These are phyloP conservation scores for Pteruthius melanotis DNA, from an alignment of 2,113 vertebrate species.

Conservation along the genomic window DNA sequence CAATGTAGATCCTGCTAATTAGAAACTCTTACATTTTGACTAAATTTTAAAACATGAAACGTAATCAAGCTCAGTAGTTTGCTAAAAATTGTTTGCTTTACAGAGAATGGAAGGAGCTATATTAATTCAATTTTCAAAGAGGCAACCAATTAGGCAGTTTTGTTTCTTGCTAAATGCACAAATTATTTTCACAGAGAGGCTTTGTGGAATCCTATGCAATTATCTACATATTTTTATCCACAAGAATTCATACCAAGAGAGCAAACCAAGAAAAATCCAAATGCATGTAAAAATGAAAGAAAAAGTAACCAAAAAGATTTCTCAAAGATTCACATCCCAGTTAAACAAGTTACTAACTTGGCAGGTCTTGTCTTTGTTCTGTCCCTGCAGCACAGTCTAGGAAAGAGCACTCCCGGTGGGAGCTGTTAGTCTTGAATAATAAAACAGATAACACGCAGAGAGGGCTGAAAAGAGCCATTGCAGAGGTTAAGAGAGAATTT, in stretches of 20 bases:
- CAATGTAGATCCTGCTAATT: not conserved
- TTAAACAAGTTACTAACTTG: slow-evolving; percentile 41
- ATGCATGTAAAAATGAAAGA: not conserved
- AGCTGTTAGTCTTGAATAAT: slow-evolving; percentile 55
- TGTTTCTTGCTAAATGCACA: not conserved
- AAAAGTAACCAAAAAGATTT: slow-evolving; percentile 21
- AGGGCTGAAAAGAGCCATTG: slow-evolving; percentile 32
- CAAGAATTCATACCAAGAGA: not conserved
- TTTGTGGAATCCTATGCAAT: not conserved
- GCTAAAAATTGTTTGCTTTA: not conserved
- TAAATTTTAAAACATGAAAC: not conserved
- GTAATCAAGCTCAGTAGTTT: not conserved
- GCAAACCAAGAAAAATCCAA: not conserved
- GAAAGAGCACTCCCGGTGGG: slow-evolving; percentile 22
- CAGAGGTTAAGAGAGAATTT: slow-evolving; percentile 21
- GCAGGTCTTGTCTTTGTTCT: slow-evolving; percentile 21
- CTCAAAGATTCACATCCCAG: not conserved
- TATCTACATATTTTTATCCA: not conserved
- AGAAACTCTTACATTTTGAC: not conserved
- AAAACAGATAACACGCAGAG: slow-evolving; percentile 61
- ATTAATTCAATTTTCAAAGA: not conserved
- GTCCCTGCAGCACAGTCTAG: not conserved
- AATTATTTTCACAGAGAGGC: not conserved
- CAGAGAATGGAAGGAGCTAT: not conserved
- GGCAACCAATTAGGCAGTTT: not conserved